Percentiles rank a stretch among this genome's conserved stretches.
Evolutionary conservation across 2,797 vertebrate species (phyloP).

Genomic region (Arctocebus calabarensis): DNA sequence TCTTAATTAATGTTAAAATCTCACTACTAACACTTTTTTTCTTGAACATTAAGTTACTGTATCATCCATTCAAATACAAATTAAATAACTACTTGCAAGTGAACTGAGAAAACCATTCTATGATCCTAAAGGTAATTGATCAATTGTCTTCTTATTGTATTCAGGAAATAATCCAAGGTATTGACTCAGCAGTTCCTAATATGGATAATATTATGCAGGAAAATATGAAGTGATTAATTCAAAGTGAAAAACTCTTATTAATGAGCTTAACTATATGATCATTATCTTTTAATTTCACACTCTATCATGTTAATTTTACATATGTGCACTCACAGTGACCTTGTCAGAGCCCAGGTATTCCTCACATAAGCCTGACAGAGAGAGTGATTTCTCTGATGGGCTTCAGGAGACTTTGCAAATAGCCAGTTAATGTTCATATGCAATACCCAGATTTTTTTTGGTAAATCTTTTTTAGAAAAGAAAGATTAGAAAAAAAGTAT

Average conservation of each 20-base stretch:
- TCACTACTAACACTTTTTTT: background rate
- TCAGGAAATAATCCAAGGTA: constrained; percentile 22
- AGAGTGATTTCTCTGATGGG: background rate
- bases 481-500: too few species aligned
- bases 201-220: background rate
- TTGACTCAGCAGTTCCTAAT: background rate
- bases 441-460: background rate
- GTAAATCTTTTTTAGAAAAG: background rate
- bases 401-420: background rate
- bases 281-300: background rate
- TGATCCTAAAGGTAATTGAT: background rate
- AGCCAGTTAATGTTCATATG: background rate
- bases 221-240: constrained; percentile 8
- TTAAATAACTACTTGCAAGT: background rate
- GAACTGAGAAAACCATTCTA: background rate
- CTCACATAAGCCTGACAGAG: background rate
- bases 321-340: background rate
- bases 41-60: background rate
- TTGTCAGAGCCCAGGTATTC: background rate
- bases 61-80: background rate
- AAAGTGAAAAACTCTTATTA: background rate
- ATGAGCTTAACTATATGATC: background rate
- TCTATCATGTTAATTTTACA: background rate
- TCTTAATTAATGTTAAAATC: background rate
- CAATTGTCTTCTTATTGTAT: background rate